phyloP scores from a whole-genome alignment of 2,113 vertebrate genomes.

The Cephalopholis sonnerati region DNA sequence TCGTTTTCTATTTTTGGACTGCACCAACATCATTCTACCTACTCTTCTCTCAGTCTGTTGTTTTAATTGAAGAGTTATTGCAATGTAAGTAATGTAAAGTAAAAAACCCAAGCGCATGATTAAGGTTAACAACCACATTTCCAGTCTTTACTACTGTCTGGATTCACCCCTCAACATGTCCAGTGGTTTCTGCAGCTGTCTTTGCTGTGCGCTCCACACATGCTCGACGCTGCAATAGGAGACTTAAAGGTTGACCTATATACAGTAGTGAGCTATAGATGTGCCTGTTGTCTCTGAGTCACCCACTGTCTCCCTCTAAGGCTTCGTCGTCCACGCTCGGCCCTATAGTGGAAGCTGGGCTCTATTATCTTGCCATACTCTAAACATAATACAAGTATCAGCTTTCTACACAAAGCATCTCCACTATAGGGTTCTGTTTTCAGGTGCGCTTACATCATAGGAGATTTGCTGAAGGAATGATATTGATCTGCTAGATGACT shows the following conservation, averaged over 20 bases:
- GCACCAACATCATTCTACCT: not conserved
- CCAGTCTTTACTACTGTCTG: not conserved
- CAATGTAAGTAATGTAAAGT: not conserved
- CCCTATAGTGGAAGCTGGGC: slow-evolving; percentile 12
- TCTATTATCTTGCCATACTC: not conserved
- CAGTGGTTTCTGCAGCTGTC: slow-evolving; percentile 29
- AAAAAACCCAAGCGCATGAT: not conserved
- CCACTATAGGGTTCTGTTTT: not conserved
- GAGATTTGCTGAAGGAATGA: not conserved
- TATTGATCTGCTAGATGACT: not conserved
- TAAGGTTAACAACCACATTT: not conserved
- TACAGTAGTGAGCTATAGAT: slow-evolving; percentile 35
- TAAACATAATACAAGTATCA: not conserved
- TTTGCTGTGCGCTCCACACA: not conserved
- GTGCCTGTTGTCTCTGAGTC: slow-evolving; percentile 48
- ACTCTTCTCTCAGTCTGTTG: slow-evolving; percentile 2
- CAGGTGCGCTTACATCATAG: not conserved
- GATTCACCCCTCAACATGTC: not conserved
- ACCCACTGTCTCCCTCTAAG: slow-evolving; percentile 27
- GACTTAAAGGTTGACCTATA: slow-evolving; percentile 53
- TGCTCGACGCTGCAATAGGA: slow-evolving; percentile 20
- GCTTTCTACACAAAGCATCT: slow-evolving; percentile 9
- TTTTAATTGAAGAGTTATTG: slow-evolving; percentile 3
- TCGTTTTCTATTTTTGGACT: slow-evolving; percentile 18
- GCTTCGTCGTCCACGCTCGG: slow-evolving; percentile 26